Base-by-base conservation (phyloP, 2,888 invertebrate species). In the Thysanoteuthis rhombus region DNA sequence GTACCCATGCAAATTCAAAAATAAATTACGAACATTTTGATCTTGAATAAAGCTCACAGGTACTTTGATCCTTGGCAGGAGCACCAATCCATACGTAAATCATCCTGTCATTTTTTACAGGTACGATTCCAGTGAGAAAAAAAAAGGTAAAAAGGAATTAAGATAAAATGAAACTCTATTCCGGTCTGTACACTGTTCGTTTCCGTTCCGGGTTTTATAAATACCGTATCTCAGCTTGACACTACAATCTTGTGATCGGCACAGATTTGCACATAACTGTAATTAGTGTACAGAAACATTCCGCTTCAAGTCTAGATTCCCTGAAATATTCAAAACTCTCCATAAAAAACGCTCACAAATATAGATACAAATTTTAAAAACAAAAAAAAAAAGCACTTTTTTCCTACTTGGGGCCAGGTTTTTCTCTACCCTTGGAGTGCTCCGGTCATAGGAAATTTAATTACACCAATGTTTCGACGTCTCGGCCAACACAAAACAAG, bases 391-490 rank as follows among this genome's bases (percentile, higher is more conserved):
- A 4, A 8, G 1, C 16, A n/a, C 36, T 75, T 75, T 75, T n/a
- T 75, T 32, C n/a, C n/a, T 75, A 75, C 75, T 75, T 75, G n/a
- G n/a, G 75, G 75, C 12, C 1, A 12, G 16, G n/a, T 75, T 75
- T 75, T 75, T 75, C 75, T 16, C n/a, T 75, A n/a, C 75, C 75
- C 75, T 75, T 75, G 36, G 36, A 75, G n/a, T 16, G 75, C n/a
- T 75, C 75, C n/a, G 75, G 75, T 75, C n/a, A 75, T 75, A 75
- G 75, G 75, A 75, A 75, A 75, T 75, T 75, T 75, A 75, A 75
- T 75, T 75, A 75, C n/a, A n/a, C 75, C n/a, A 75, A 75, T 75
- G 75, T 75, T 75, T 75, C 75, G n/a, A 75, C 75, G 22, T 75
- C 32, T 1, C 75, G 75, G 75, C 75, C 75, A 75, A 75, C 75